Conservation (phyloP, 2,888 invertebrate species). For the Aspidapion aeneum region DNA sequence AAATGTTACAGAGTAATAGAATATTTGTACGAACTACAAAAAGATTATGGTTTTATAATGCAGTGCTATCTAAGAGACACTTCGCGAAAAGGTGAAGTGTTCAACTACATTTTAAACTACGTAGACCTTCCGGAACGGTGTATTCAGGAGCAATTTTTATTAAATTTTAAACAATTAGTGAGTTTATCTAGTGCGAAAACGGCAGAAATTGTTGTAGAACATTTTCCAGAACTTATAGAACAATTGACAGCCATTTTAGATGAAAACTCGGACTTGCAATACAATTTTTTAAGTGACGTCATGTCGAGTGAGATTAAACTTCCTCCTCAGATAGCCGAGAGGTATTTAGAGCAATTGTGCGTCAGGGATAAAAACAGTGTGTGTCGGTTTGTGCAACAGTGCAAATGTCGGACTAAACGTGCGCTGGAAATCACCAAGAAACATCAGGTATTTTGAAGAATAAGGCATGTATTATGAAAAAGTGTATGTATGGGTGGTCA, state of each 20-base stretch:
- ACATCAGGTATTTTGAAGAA: constrained; percentile 45
- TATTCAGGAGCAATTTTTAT: constrained; percentile 49
- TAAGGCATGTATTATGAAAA: too few relatives aligned
- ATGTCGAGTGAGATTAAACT: constrained; percentile 43
- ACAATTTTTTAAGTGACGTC: constrained; percentile 58
- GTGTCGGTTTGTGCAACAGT: constrained; percentile 40
- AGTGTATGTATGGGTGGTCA: too few relatives aligned
- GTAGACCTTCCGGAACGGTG: constrained; percentile 45
- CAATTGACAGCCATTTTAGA: constrained; percentile 49
- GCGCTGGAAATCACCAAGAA: constrained; percentile 62
- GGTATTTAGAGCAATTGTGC: constrained; percentile 62
- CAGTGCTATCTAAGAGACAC: constrained; percentile 65
- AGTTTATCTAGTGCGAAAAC: constrained; percentile 59
- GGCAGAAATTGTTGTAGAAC: constrained; percentile 59
- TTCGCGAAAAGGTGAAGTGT: constrained; percentile 59
- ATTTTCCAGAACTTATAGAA: constrained; percentile 50
- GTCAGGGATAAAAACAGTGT: constrained; percentile 53
- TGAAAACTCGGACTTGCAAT: constrained; percentile 48
- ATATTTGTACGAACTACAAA: constrained; percentile 59
- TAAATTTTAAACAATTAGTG: constrained; percentile 53
- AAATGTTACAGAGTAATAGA: constrained; percentile 71
- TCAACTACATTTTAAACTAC: constrained; percentile 53
- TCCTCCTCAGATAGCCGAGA: constrained; percentile 53
- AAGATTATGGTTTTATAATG: constrained; percentile 60
- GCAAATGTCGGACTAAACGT: constrained; percentile 60